phyloP scores from a whole-genome alignment of 2,888 invertebrate genomes.

The Yponomeuta cagnagella region DNA sequence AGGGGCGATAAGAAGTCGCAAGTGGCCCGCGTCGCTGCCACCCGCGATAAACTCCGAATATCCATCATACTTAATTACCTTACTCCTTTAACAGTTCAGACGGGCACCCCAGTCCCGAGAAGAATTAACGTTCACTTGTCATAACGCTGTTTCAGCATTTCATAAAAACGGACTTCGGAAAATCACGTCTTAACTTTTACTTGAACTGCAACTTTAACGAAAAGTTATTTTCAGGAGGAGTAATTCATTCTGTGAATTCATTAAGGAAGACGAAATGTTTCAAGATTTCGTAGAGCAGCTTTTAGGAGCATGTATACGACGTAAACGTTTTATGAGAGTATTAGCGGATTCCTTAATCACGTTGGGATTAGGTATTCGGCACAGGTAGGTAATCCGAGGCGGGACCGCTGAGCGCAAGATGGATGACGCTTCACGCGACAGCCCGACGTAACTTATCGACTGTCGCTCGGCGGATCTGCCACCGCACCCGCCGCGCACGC shows the following conservation, averaged over 20 bases:
- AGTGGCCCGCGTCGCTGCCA: constrained; percentile 47
- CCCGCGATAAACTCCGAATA: constrained; percentile 64
- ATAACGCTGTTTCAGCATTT: constrained; percentile 48
- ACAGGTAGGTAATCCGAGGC: constrained; percentile 20
- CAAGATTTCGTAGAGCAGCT: background rate
- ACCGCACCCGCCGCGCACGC: background rate
- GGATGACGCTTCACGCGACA: constrained; percentile 21
- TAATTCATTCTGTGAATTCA: background rate
- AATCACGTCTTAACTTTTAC: constrained; percentile 15
- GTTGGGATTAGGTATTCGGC: constrained; percentile 20
- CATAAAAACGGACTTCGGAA: constrained; percentile 17
- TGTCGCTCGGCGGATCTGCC: constrained; percentile 8
- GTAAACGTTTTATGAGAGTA: constrained; percentile 23
- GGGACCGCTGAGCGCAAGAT: constrained; percentile 18
- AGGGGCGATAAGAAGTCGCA: constrained; percentile 35
- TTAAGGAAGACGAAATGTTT: background rate
- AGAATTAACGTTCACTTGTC: constrained; percentile 57
- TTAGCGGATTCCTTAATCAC: constrained; percentile 22
- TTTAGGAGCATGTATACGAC: background rate
- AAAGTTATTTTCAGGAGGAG: constrained; percentile 7
- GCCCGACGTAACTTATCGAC: constrained; percentile 21
- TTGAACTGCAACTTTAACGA: constrained; percentile 7
- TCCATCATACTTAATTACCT: constrained; percentile 71
- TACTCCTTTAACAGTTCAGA: constrained; percentile 42
- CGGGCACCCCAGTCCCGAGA: constrained; percentile 27